These are phyloP conservation scores for Craseonycteris thonglongyai DNA, from an alignment of 2,113 vertebrate species.

Conservation along the genomic window DNA sequence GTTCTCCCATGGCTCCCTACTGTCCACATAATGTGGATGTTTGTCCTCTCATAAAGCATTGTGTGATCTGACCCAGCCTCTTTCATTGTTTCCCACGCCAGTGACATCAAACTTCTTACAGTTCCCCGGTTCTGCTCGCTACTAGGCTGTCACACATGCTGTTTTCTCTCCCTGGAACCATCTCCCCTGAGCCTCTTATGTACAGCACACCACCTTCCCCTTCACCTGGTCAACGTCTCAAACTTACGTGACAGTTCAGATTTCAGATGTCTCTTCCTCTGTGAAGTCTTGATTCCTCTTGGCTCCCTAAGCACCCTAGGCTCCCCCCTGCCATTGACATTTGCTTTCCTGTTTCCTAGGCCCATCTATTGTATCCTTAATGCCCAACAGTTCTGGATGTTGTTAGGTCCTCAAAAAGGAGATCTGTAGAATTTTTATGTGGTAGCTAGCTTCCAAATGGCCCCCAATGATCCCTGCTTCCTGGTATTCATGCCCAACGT, in stretches of 20 bases:
- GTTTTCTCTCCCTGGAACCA: neutral
- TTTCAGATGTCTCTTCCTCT: neutral
- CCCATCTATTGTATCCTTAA: neutral
- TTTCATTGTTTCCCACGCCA: neutral
- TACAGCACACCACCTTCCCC: neutral
- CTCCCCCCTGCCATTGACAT: neutral
- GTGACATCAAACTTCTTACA: neutral
- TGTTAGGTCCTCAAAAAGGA: neutral
- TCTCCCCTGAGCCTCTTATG: neutral
- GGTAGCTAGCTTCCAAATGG: neutral
- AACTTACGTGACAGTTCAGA: neutral
- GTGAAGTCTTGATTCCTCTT: neutral
- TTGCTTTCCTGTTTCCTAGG: neutral
- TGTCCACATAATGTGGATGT: neutral
- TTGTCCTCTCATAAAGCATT: neutral
- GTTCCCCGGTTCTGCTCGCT: neutral
- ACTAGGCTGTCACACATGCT: neutral
- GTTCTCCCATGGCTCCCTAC: neutral
- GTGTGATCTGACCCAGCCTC: neutral
- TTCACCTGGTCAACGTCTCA: neutral
- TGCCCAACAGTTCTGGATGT: neutral
- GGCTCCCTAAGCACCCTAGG: neutral
- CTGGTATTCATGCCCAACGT: neutral
- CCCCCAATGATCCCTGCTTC: neutral
- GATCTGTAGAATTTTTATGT: neutral